These are phyloP conservation scores for Agelaius tricolor DNA, from an alignment of 2,113 vertebrate genomes.

Conservation along the genomic window DNA sequence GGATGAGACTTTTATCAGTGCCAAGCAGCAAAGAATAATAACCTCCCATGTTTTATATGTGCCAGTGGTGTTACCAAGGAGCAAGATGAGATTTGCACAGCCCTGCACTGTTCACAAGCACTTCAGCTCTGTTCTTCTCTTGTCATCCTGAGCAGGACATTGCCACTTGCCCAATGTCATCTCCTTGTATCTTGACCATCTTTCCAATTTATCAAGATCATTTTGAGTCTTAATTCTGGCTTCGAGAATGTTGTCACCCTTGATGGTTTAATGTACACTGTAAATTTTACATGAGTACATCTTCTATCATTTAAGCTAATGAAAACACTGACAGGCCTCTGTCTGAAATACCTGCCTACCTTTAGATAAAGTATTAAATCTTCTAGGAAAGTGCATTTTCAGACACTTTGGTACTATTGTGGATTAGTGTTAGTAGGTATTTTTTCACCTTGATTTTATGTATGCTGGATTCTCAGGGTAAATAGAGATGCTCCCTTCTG, in stretches of 20 bases:
- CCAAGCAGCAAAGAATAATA: neutral
- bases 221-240: neutral
- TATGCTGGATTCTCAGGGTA: neutral
- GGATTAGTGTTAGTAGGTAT: neutral
- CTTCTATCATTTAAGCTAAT: slow-evolving; percentile 31
- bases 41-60: neutral
- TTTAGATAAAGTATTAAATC: neutral
- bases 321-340: neutral
- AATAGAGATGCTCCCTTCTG: neutral
- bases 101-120: neutral
- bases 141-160: neutral
- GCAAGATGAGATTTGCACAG: neutral
- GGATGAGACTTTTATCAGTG: neutral
- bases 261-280: neutral
- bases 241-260: neutral
- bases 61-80: neutral
- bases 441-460: neutral
- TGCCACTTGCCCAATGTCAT: neutral
- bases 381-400: neutral
- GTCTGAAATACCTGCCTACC: neutral
- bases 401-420: neutral
- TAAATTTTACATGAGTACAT: neutral
- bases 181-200: neutral
- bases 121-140: neutral
- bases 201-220: neutral